Evolutionary conservation across 2,113 vertebrate genomes (phyloP).

Genomic region (Todiramphus chloris): DNA sequence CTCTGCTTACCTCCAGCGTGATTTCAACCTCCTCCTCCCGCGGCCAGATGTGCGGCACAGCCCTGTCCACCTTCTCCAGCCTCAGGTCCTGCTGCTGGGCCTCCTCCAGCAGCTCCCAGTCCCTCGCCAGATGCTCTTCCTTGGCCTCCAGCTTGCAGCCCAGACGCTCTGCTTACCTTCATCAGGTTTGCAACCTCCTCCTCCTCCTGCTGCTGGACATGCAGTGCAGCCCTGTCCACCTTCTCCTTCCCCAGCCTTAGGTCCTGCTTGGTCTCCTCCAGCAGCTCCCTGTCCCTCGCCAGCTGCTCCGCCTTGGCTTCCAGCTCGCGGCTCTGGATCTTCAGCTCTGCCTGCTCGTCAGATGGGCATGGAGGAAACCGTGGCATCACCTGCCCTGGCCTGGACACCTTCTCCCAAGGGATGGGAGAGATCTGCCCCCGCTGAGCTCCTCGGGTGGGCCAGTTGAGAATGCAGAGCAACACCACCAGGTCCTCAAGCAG

Average conservation of each 20-base stretch:
- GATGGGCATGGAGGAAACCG: neutral
- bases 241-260: constrained; percentile 82
- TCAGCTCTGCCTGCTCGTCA: constrained; percentile 87
- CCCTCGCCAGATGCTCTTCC: no score
- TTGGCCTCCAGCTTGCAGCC: no score
- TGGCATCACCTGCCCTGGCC: neutral
- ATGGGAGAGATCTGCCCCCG: neutral
- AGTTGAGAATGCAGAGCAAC: neutral
- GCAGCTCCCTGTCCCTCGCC: constrained; percentile 56
- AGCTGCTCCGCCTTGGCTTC: constrained; percentile 75
- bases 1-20: no score
- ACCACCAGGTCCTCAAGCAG: neutral
- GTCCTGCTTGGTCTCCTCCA: constrained; percentile 81
- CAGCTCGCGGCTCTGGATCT: constrained; percentile 75
- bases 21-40: no score
- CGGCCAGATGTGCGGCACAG: no score
- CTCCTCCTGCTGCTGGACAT: constrained; percentile 65
- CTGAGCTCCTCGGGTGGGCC: neutral
- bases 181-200: constrained; percentile 82
- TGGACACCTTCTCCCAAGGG: neutral
- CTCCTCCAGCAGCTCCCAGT: no score
- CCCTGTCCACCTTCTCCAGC: no score
- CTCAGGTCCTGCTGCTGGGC: no score
- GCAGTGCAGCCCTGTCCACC: constrained; percentile 63
- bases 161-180: constrained; percentile 58